These are phyloP conservation scores for Triplophysa siluroides DNA, from an alignment of 2,113 vertebrate species.

Conservation along the genomic window DNA sequence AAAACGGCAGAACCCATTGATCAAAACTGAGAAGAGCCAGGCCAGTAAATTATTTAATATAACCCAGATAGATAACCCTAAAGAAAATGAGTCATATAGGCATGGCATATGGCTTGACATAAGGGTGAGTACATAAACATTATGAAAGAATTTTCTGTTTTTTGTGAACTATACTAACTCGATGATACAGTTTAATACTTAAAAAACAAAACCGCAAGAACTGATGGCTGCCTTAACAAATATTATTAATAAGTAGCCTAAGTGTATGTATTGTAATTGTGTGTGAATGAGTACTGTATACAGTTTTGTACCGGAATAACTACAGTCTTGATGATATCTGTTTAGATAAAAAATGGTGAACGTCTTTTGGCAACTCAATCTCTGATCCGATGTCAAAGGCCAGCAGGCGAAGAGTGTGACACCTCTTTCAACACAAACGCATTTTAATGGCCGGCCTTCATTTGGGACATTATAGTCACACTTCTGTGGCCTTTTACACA, in stretches of 20 bases:
- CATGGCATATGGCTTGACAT: too few relatives aligned
- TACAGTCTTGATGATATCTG: slow-evolving; percentile 11
- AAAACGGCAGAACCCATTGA: too few relatives aligned
- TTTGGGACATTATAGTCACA: slow-evolving; percentile 2
- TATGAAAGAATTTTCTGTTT: too few relatives aligned
- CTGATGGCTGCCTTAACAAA: background rate
- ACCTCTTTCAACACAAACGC: slow-evolving; percentile 18
- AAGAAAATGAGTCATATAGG: too few relatives aligned
- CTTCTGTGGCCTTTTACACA: background rate
- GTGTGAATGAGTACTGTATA: background rate
- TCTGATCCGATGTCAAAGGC: background rate
- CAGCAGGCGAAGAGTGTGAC: slow-evolving; percentile 16
- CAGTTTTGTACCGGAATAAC: background rate
- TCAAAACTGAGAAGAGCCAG: too few relatives aligned
- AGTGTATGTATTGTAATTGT: background rate
- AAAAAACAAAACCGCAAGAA: background rate
- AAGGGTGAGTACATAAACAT: too few relatives aligned
- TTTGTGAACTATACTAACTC: too few relatives aligned
- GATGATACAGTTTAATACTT: too few relatives aligned
- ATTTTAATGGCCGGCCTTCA: background rate
- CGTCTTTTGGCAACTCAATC: slow-evolving; percentile 16
- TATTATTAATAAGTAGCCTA: background rate
- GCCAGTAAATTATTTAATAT: too few relatives aligned
- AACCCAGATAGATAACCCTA: too few relatives aligned
- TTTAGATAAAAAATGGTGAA: background rate